Percentiles rank a stretch among this genome's conserved stretches.
These are phyloP conservation scores for Papilio xuthus DNA, from an alignment of 1,140 invertebrate genomes.

Conservation along the genomic window DNA sequence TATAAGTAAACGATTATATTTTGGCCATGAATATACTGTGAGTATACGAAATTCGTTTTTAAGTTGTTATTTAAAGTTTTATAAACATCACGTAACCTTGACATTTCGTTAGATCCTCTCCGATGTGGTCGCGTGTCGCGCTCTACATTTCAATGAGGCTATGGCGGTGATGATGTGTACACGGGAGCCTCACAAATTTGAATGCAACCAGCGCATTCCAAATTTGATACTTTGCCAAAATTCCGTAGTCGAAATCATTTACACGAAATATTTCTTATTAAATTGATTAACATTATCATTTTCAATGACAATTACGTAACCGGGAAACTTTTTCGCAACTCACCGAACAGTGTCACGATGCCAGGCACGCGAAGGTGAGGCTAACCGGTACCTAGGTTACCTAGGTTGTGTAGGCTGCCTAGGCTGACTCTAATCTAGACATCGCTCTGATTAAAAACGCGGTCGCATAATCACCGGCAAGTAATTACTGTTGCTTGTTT, in stretches of 20 bases:
- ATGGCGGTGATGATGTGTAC: background rate
- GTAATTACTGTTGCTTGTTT: constrained; percentile 1
- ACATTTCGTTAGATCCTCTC: background rate
- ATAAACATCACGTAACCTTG: background rate
- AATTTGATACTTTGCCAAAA: background rate
- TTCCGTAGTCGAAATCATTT: background rate
- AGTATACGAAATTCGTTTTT: background rate
- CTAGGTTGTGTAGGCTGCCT: background rate
- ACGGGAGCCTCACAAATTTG: background rate
- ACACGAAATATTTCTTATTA: too few species aligned
- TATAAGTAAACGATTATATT: background rate
- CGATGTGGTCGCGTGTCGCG: background rate
- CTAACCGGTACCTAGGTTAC: background rate
- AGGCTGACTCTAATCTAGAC: background rate
- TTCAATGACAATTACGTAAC: background rate
- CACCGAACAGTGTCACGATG: background rate
- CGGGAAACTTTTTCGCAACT: background rate
- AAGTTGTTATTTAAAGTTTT: background rate
- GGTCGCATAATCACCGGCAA: constrained; percentile 4
- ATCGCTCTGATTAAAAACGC: constrained; percentile 17
- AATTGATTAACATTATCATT: too few species aligned
- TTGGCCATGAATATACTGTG: background rate
- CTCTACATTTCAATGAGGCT: background rate
- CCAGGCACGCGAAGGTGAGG: background rate
- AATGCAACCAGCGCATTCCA: background rate